Evolutionary conservation across 2,797 vertebrate genomes (phyloP).

Genomic region (Zenarchopterus dispar): DNA sequence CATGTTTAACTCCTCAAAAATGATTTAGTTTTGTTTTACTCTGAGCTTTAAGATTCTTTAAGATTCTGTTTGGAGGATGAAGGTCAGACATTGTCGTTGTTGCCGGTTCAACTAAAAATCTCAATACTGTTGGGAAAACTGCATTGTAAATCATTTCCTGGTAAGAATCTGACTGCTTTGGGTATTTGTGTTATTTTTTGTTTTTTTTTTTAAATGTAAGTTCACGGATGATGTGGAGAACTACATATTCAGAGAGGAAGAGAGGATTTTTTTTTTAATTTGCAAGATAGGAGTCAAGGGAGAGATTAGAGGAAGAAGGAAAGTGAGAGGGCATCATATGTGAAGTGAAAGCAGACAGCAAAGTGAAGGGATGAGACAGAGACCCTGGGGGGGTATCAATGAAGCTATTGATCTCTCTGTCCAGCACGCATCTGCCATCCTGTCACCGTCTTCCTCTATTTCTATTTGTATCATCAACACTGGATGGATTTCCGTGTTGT

Average conservation of each 20-base stretch:
- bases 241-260: constrained; percentile 12
- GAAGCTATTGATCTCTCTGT: constrained; percentile 64
- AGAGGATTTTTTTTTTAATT: constrained; percentile 50
- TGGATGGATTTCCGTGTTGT: constrained; percentile 27
- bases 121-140: neutral
- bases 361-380: constrained; percentile 39
- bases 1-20: constrained; percentile 16
- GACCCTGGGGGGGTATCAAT: constrained; percentile 68
- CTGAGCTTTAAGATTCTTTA: constrained; percentile 1
- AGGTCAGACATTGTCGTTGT: neutral
- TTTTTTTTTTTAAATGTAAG: constrained; percentile 9
- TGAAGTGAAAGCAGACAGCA: constrained; percentile 57
- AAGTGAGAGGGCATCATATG: constrained; percentile 33
- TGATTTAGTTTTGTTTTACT: constrained; percentile 22
- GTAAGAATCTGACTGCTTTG: neutral
- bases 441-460: constrained; percentile 44
- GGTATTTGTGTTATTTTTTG: neutral
- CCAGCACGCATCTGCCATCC: constrained; percentile 50
- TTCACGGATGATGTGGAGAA: constrained; percentile 31
- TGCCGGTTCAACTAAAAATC: neutral
- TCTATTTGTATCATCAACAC: constrained; percentile 45
- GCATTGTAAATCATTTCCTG: neutral
- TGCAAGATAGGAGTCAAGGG: constrained; percentile 53
- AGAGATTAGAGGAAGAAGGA: constrained; percentile 61
- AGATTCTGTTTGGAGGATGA: neutral